A percentile compares a stretch with the other conserved stretches of the same genome.
Evolutionary conservation across 2,888 invertebrate species (phyloP).

Genomic region (Andrena praecox): DNA sequence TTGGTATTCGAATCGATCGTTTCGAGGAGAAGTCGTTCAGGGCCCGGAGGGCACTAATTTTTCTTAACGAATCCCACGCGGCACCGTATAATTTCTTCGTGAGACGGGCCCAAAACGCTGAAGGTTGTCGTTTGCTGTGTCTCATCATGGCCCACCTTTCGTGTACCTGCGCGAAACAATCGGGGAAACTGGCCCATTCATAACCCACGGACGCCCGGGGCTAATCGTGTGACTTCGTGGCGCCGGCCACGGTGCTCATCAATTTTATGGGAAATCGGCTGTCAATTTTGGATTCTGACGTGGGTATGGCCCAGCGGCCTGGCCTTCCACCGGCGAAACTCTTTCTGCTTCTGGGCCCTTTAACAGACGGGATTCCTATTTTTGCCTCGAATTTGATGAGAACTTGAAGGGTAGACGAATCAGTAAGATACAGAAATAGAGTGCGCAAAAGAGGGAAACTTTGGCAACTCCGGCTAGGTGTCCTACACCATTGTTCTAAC

Average conservation of each 20-base stretch:
- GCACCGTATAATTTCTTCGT: conserved; percentile 53
- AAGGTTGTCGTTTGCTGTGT: conserved; percentile 40
- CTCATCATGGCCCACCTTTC: conserved; percentile 16
- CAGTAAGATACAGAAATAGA: not conserved
- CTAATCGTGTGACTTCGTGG: conserved; percentile 73
- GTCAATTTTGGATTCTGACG: conserved; percentile 83
- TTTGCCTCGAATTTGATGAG: not conserved
- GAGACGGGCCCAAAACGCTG: conserved; percentile 29
- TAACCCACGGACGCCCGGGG: conserved; percentile 75
- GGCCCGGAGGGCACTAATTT: conserved; percentile 46
- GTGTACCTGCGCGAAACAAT: conserved; percentile 66
- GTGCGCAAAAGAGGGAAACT: no score
- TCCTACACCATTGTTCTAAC: no score
- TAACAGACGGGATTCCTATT: conserved; percentile 40
- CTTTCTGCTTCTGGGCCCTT: conserved; percentile 22
- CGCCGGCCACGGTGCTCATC: conserved; percentile 78
- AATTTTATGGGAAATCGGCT: conserved; percentile 83
- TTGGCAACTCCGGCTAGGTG: no score
- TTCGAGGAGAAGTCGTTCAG: conserved; percentile 31
- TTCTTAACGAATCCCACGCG: conserved; percentile 48
- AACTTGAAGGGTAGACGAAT: not conserved
- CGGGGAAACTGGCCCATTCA: conserved; percentile 76
- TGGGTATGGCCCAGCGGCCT: conserved; percentile 61
- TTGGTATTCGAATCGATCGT: conserved; percentile 31
- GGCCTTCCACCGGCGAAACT: conserved; percentile 50